phyloP scores from a whole-genome alignment of 2,888 invertebrate species.

The Aelia acuminata region DNA sequence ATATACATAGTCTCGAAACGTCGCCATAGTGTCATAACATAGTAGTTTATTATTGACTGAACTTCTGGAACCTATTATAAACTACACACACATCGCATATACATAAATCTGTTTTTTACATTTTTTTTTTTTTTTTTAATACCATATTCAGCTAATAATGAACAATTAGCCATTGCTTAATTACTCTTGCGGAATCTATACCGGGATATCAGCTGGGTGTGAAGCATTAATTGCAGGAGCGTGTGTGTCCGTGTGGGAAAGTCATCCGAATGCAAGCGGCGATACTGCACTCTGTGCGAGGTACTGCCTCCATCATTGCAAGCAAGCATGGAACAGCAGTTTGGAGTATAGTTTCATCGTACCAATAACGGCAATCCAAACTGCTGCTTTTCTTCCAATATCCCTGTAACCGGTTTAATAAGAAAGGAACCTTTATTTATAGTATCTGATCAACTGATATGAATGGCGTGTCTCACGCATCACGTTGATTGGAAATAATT shows the following conservation, averaged over 20 bases:
- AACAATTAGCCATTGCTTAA: neutral
- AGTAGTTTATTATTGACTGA: too few species aligned
- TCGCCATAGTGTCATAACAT: too few species aligned
- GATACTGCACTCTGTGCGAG: slow-evolving; percentile 57
- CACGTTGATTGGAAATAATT: too few species aligned
- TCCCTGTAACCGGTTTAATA: neutral
- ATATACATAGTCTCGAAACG: too few species aligned
- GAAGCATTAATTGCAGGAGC: neutral
- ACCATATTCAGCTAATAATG: neutral
- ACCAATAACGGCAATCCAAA: neutral
- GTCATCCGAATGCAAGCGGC: neutral
- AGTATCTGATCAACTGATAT: neutral
- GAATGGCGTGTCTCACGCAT: neutral
- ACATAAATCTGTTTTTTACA: too few species aligned
- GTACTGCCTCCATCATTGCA: slow-evolving; percentile 62
- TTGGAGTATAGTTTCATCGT: neutral
- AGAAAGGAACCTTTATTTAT: neutral
- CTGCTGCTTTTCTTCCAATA: neutral
- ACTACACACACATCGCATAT: too few species aligned
- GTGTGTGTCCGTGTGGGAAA: neutral
- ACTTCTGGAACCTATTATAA: too few species aligned
- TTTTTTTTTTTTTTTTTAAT: too few species aligned
- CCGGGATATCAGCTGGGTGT: neutral
- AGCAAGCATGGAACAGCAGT: slow-evolving; percentile 58
- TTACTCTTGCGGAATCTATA: neutral